These are phyloP conservation scores for Panopea generosa DNA, from an alignment of 2,888 invertebrate species.

Conservation along the genomic window DNA sequence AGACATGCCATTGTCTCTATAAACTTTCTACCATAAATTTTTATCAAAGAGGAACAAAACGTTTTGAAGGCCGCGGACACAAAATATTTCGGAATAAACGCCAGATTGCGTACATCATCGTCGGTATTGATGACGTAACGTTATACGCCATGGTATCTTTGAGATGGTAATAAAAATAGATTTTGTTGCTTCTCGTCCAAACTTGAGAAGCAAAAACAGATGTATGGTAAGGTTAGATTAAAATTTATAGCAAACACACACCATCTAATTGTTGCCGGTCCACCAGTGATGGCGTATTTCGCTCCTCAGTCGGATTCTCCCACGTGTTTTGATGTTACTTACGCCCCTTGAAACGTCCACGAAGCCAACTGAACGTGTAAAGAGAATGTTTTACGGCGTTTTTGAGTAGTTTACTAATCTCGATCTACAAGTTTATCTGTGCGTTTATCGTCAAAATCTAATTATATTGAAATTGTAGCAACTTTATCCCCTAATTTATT, in stretches of 20 bases:
- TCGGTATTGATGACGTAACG: conserved; percentile 11
- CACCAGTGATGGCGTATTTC: not conserved
- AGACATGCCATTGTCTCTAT: too few species aligned
- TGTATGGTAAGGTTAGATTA: conserved; percentile 11
- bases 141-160: conserved; percentile 7
- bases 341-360: conserved; percentile 14
- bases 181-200: conserved; percentile 8
- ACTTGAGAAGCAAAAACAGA: conserved; percentile 16
- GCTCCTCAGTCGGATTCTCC: not conserved
- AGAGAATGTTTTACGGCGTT: conserved; percentile 19
- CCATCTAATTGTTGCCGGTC: conserved; percentile 2
- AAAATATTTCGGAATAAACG: conserved; percentile 3
- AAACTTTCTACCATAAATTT: too few species aligned
- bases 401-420: conserved; percentile 20
- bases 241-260: conserved; percentile 17
- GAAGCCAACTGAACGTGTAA: conserved; percentile 15
- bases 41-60: too few species aligned
- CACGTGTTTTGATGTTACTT: conserved; percentile 12
- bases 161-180: conserved; percentile 15
- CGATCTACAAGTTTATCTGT: conserved; percentile 20
- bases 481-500: conserved; percentile 37
- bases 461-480: conserved; percentile 44
- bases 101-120: conserved; percentile 10
- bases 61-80: too few species aligned
- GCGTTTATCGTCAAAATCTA: conserved; percentile 32